Percentiles rank a stretch among this genome's conserved stretches.
phyloP scores from a whole-genome alignment of 2,797 vertebrate genomes.

The Scarus forsteni region DNA sequence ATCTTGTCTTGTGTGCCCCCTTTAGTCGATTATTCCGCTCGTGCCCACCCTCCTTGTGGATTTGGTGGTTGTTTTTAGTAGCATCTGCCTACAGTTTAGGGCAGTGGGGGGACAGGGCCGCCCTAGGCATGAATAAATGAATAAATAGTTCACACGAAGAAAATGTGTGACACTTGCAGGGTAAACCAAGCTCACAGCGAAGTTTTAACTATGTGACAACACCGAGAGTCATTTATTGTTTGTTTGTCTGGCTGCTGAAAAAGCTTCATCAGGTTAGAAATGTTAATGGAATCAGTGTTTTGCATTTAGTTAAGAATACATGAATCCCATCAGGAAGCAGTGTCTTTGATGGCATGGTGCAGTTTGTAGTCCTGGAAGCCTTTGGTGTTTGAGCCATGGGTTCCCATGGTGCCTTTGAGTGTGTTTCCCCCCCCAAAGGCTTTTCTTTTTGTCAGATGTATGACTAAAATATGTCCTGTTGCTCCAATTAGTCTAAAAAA shows the following conservation, averaged over 20 bases:
- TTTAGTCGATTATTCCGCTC: slow-evolving; percentile 42
- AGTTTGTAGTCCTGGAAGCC: background rate
- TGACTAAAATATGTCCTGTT: slow-evolving; percentile 5
- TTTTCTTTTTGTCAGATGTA: background rate
- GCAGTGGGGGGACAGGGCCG: slow-evolving; percentile 54
- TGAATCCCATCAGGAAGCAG: slow-evolving; percentile 10
- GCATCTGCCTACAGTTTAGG: slow-evolving; percentile 71
- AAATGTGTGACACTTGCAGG: slow-evolving; percentile 36
- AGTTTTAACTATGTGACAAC: slow-evolving; percentile 28
- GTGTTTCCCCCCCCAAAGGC: background rate
- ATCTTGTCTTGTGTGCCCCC: slow-evolving; percentile 56
- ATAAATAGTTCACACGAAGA: slow-evolving; percentile 61
- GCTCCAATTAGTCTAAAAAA: background rate
- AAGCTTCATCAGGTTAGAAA: slow-evolving; percentile 17
- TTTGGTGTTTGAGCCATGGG: slow-evolving; percentile 3
- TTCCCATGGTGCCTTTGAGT: background rate
- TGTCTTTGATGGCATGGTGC: slow-evolving; percentile 1
- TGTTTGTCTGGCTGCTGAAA: slow-evolving; percentile 29
- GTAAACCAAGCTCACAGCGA: slow-evolving; percentile 33
- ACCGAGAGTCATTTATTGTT: slow-evolving; percentile 28
- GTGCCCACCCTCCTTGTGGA: slow-evolving; percentile 45
- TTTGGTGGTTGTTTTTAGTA: slow-evolving; percentile 62
- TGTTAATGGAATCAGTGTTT: slow-evolving; percentile 10
- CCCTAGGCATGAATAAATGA: slow-evolving; percentile 73
- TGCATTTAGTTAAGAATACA: slow-evolving; percentile 5